phyloP scores from a whole-genome alignment of 2,113 vertebrate genomes.

The Ochotona princeps region DNA sequence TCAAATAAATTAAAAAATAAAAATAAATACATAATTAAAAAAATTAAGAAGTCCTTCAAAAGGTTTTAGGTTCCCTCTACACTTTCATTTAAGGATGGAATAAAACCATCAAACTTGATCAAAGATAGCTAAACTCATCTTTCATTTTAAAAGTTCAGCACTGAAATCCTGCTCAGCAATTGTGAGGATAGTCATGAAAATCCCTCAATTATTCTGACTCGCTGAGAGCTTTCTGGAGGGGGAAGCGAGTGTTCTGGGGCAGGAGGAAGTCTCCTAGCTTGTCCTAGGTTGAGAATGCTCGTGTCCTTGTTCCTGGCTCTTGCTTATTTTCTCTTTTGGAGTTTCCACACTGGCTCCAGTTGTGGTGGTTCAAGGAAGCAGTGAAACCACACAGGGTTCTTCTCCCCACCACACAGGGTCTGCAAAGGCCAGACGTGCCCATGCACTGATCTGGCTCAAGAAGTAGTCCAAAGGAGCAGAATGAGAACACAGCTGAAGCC shows the following conservation, averaged over 20 bases:
- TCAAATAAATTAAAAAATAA: too few relatives aligned
- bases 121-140: background rate
- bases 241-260: background rate
- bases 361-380: background rate
- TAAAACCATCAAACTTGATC: background rate
- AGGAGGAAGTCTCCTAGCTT: background rate
- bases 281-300: background rate
- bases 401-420: background rate
- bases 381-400: background rate
- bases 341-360: background rate
- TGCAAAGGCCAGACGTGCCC: background rate
- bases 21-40: too few relatives aligned
- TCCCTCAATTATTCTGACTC: background rate
- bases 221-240: background rate
- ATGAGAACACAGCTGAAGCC: background rate
- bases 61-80: background rate
- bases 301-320: background rate
- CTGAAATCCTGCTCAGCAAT: slow-evolving; percentile 10
- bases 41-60: background rate
- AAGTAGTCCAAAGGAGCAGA: background rate
- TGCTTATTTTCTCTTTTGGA: background rate
- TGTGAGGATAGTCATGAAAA: background rate
- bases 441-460: background rate
- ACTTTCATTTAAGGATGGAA: background rate
- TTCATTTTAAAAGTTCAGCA: background rate